These are phyloP conservation scores for Catharus minimus DNA, from an alignment of 2,113 vertebrate genomes.

Conservation along the genomic window DNA sequence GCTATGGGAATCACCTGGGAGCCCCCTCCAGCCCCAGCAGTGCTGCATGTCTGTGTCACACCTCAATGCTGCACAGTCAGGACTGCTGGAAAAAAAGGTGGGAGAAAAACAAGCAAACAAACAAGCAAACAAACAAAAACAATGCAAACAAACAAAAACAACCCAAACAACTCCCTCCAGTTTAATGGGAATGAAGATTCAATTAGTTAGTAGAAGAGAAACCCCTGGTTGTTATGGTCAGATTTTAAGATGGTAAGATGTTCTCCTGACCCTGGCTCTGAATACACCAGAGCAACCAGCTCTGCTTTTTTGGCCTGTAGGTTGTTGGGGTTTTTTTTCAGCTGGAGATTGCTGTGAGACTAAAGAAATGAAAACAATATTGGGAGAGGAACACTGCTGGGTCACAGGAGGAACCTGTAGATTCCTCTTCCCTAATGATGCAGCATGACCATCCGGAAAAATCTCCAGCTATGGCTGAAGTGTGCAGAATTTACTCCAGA, in stretches of 20 bases:
- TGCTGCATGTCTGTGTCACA: neutral
- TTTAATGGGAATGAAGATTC: neutral
- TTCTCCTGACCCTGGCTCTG: neutral
- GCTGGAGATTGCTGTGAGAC: neutral
- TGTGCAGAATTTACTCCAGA: neutral
- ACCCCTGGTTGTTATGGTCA: neutral
- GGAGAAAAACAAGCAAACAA: neutral
- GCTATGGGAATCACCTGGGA: neutral
- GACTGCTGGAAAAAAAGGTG: neutral
- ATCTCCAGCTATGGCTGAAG: neutral
- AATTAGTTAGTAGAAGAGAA: neutral
- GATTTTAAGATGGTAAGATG: neutral
- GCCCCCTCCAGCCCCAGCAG: neutral
- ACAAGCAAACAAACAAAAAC: too few relatives aligned
- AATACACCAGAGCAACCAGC: neutral
- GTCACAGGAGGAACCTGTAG: neutral
- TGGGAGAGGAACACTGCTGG: neutral
- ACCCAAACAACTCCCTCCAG: neutral
- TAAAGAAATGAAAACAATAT: neutral
- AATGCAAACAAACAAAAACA: neutral
- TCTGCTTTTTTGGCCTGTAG: neutral
- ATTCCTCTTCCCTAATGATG: neutral
- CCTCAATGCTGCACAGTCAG: neutral
- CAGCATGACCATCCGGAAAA: neutral
- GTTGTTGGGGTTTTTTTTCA: neutral